These are phyloP conservation scores for Chloroclystis v-ata DNA, from an alignment of 2,888 invertebrate species.

Conservation along the genomic window DNA sequence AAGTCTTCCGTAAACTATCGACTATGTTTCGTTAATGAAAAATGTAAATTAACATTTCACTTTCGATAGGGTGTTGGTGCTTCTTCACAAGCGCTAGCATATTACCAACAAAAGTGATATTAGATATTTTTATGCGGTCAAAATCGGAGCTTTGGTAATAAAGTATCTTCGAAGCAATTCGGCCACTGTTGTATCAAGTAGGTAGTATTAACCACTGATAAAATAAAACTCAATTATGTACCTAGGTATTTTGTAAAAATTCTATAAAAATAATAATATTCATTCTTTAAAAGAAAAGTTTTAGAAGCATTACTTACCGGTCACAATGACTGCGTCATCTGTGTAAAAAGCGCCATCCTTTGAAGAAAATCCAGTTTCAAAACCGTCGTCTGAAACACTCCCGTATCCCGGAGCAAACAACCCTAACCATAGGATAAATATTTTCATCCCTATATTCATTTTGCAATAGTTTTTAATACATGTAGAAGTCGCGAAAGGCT, in stretches of 20 bases:
- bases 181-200: too few species aligned
- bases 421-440: conserved; percentile 48
- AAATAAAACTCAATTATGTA: too few species aligned
- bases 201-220: too few species aligned
- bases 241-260: not conserved
- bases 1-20: conserved; percentile 37
- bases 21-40: conserved; percentile 18
- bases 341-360: conserved; percentile 64
- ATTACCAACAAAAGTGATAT: too few species aligned
- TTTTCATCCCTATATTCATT: conserved; percentile 50
- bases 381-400: conserved; percentile 45
- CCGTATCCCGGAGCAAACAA: conserved; percentile 49
- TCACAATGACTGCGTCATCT: conserved; percentile 69
- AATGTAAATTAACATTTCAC: conserved; percentile 23
- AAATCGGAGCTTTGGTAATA: too few species aligned
- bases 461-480: conserved; percentile 37
- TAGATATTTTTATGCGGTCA: too few species aligned
- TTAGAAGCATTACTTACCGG: conserved; percentile 56
- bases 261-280: not conserved
- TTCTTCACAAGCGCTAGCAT: too few species aligned
- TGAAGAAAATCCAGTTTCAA: conserved; percentile 55
- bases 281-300: too few species aligned
- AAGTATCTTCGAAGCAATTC: too few species aligned
- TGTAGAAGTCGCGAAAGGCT: conserved; percentile 32
- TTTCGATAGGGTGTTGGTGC: conserved; percentile 5